Conservation (phyloP, 2,113 vertebrate genomes). For the Syrmaticus mikado region DNA sequence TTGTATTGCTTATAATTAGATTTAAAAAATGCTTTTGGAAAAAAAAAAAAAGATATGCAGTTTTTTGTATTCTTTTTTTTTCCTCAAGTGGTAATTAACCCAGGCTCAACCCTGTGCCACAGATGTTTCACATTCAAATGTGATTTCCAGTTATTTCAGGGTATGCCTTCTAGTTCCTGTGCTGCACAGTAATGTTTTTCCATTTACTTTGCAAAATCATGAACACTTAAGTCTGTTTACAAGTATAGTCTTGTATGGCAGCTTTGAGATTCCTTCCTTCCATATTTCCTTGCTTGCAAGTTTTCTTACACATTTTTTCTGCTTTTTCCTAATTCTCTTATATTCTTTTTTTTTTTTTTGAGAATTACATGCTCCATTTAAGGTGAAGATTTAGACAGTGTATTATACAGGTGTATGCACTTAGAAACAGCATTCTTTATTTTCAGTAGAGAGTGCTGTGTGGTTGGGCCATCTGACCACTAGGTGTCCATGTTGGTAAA, state of each 20-base stretch:
- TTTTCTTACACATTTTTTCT: neutral
- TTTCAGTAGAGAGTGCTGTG: neutral
- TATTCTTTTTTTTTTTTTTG: fast-evolving
- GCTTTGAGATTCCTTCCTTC: neutral
- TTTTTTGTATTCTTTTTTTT: neutral
- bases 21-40: neutral
- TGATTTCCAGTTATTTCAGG: neutral
- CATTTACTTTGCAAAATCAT: neutral
- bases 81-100: neutral
- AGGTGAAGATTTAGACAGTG: fast-evolving
- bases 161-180: neutral
- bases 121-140: neutral
- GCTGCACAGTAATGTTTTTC: neutral
- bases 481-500: neutral
- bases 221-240: neutral
- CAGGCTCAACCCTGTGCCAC: fast-evolving
- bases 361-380: fast-evolving
- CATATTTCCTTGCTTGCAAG: neutral
- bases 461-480: neutral
- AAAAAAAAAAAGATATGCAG: neutral
- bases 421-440: neutral
- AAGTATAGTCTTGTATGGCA: neutral
- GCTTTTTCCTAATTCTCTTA: fast-evolving
- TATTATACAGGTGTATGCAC: neutral
- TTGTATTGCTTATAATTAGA: neutral